phyloP scores from a whole-genome alignment of 1,140 invertebrate genomes.

The Anastatus disparis region DNA sequence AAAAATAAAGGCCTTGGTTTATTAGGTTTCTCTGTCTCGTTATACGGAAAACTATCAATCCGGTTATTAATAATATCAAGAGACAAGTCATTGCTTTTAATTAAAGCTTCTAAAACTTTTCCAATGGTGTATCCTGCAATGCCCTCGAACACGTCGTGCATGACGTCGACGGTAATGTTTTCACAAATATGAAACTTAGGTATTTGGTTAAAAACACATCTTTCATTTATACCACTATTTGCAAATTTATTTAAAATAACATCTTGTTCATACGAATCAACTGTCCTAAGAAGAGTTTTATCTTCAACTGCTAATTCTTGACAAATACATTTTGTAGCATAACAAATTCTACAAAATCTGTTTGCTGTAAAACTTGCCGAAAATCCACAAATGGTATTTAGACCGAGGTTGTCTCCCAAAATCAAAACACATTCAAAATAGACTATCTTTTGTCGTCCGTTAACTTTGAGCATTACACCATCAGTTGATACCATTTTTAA shows the following conservation, averaged over 20 bases:
- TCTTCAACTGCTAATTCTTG: too few species aligned
- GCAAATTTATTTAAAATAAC: neutral
- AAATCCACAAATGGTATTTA: slow-evolving; percentile 31
- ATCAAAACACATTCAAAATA: slow-evolving; percentile 25
- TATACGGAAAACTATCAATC: too few species aligned
- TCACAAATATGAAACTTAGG: slow-evolving; percentile 1
- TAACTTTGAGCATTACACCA: slow-evolving; percentile 3
- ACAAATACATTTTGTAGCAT: too few species aligned
- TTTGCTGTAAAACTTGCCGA: slow-evolving; percentile 14
- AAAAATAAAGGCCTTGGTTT: too few species aligned
- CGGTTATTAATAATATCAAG: too few species aligned
- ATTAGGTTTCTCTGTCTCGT: too few species aligned
- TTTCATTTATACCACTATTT: neutral
- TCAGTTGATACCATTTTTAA: slow-evolving; percentile 19
- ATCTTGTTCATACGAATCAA: neutral
- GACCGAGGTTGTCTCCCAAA: slow-evolving; percentile 7
- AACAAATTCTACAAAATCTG: slow-evolving; percentile 30
- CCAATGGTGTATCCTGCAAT: too few species aligned
- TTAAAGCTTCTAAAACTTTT: too few species aligned
- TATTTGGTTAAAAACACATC: too few species aligned
- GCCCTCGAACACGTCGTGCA: too few species aligned
- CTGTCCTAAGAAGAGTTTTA: neutral
- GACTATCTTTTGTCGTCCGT: slow-evolving; percentile 1
- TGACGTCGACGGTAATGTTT: slow-evolving; percentile 2
- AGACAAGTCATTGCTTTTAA: too few species aligned